These are phyloP conservation scores for Acrobasis suavella DNA, from an alignment of 2,888 invertebrate genomes.

Conservation along the genomic window DNA sequence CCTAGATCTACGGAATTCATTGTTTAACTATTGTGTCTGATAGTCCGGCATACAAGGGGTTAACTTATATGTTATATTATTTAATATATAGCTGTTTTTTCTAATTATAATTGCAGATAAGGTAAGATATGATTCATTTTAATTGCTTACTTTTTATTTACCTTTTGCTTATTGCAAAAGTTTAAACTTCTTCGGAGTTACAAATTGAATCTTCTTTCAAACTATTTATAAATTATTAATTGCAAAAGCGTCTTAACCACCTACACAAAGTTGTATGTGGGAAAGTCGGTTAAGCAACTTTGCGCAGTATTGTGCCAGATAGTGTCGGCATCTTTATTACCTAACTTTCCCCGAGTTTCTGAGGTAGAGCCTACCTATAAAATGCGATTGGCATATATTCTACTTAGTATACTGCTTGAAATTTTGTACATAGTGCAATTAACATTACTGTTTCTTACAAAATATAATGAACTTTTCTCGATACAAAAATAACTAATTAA, in stretches of 20 bases:
- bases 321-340: slow-evolving; percentile 15
- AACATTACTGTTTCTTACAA: too few relatives aligned
- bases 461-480: too few relatives aligned
- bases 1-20: too few relatives aligned
- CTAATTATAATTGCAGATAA: too few relatives aligned
- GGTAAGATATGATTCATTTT: background rate
- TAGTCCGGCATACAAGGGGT: too few relatives aligned
- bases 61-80: too few relatives aligned
- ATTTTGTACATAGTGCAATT: background rate
- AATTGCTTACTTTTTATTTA: background rate
- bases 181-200: background rate
- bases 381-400: background rate
- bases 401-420: too few relatives aligned
- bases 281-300: slow-evolving; percentile 17
- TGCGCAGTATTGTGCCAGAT: slow-evolving; percentile 12
- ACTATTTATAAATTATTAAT: slow-evolving; percentile 23
- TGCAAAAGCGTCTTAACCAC: slow-evolving; percentile 5
- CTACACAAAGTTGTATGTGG: slow-evolving; percentile 15
- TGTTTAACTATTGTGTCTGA: too few relatives aligned
- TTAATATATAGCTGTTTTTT: too few relatives aligned
- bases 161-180: background rate
- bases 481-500: too few relatives aligned
- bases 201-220: slow-evolving; percentile 20
- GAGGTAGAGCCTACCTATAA: background rate
- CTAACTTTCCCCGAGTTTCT: background rate